Evolutionary conservation across 2,888 invertebrate species (phyloP).

Genomic region (Cantharis rufa): DNA sequence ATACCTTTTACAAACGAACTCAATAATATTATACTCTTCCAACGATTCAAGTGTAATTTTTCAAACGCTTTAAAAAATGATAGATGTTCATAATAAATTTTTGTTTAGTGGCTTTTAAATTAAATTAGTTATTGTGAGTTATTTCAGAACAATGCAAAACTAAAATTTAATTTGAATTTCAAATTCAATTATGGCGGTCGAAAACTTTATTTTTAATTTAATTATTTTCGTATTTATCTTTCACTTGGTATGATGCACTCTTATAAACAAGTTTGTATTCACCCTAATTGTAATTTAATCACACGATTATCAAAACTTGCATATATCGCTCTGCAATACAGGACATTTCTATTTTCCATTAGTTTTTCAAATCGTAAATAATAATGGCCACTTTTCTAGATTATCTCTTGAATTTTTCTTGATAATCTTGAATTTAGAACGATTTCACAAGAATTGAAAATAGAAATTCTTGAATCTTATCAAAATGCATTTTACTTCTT

Average conservation of each 20-base stretch:
- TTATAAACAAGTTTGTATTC: neutral
- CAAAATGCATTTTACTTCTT: neutral
- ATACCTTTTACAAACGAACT: neutral
- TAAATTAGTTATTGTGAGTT: neutral
- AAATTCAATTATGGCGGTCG: neutral
- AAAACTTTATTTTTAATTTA: neutral
- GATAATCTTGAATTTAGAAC: neutral
- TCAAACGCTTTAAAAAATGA: neutral
- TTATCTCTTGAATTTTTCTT: neutral
- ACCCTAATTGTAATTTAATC: neutral
- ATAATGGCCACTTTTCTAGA: neutral
- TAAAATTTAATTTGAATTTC: neutral
- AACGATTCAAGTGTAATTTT: neutral
- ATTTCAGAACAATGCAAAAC: neutral
- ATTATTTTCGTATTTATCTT: neutral
- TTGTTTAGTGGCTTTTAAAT: neutral
- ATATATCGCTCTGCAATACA: neutral
- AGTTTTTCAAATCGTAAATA: neutral
- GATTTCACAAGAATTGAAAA: neutral
- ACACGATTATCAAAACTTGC: neutral
- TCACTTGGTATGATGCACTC: neutral
- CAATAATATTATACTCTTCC: neutral
- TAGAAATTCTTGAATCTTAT: neutral
- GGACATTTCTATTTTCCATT: neutral
- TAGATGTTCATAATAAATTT: neutral